Conservation (phyloP, 2,113 vertebrate genomes). For the Heterotilapia buettikoferi region DNA sequence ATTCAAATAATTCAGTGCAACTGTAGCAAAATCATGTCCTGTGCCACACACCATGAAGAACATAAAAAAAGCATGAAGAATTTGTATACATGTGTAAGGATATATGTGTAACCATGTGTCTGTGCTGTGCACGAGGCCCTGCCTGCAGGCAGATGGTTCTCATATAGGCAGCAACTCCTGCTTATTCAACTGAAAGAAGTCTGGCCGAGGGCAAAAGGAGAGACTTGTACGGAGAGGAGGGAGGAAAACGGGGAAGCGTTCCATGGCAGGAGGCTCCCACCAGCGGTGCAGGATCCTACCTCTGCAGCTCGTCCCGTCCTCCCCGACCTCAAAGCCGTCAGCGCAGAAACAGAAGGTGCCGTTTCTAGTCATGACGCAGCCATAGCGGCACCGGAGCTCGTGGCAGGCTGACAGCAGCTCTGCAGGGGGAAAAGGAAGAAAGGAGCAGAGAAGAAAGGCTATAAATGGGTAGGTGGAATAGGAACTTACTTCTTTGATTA, state of each 20-base stretch:
- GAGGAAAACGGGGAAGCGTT: not conserved
- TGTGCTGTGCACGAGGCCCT: not conserved
- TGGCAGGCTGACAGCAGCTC: slow-evolving; percentile 88
- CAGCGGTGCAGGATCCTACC: slow-evolving; percentile 66
- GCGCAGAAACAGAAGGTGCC: slow-evolving; percentile 86
- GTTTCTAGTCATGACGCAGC: slow-evolving; percentile 86
- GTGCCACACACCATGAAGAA: not conserved
- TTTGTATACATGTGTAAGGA: not conserved
- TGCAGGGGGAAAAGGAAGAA: slow-evolving; percentile 44
- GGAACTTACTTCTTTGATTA: slow-evolving; percentile 27
- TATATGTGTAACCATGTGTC: not conserved
- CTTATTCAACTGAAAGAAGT: slow-evolving; percentile 40
- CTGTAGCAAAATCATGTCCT: not conserved
- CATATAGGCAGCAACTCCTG: slow-evolving; percentile 23
- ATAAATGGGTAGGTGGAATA: not conserved
- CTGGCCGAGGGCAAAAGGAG: slow-evolving; percentile 19
- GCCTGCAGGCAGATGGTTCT: slow-evolving; percentile 48
- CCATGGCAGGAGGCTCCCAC: not conserved
- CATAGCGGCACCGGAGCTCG: slow-evolving; percentile 84
- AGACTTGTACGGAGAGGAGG: not conserved
- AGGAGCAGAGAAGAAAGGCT: not conserved
- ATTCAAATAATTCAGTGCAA: not conserved
- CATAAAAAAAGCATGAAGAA: not conserved
- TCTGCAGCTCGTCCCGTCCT: slow-evolving; percentile 85
- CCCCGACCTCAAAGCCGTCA: slow-evolving; percentile 82